A percentile compares a stretch with the other conserved stretches of the same genome.
These are phyloP conservation scores for Eristalis tenax DNA, from an alignment of 2,888 invertebrate genomes.

Conservation along the genomic window DNA sequence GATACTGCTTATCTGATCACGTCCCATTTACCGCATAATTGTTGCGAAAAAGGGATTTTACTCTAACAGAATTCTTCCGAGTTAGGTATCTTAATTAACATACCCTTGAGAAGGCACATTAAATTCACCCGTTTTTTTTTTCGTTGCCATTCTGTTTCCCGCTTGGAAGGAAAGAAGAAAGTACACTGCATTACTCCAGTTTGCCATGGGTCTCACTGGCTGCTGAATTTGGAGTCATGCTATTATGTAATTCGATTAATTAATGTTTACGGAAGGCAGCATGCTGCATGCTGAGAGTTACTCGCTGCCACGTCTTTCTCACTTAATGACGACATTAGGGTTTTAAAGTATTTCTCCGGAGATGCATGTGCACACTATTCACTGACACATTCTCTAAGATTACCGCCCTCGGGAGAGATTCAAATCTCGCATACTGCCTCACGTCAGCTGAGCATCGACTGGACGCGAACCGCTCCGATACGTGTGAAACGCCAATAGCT, in stretches of 20 bases:
- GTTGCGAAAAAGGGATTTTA: conserved; percentile 45
- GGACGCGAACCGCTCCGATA: conserved; percentile 12
- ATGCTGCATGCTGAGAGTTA: background rate
- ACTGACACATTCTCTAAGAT: background rate
- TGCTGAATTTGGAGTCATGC: conserved; percentile 24
- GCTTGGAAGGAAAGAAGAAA: background rate
- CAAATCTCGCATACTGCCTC: conserved; percentile 28
- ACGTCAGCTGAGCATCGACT: conserved; percentile 8
- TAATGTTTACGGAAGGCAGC: conserved; percentile 36
- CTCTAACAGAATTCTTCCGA: background rate
- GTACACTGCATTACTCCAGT: conserved; percentile 40
- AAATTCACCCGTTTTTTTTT: background rate
- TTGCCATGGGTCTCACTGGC: conserved; percentile 3
- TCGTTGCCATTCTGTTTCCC: background rate
- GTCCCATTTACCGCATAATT: conserved; percentile 61
- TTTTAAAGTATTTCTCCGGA: conserved; percentile 8
- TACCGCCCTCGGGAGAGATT: conserved; percentile 3
- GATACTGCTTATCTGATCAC: conserved; percentile 62
- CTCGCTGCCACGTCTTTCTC: conserved; percentile 16
- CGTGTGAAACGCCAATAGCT: conserved; percentile 65
- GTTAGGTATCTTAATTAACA: conserved; percentile 55
- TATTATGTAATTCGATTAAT: conserved; percentile 59
- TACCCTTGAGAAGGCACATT: conserved; percentile 42
- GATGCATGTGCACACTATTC: conserved; percentile 28
- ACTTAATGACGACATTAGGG: background rate